Evolutionary conservation across 2,888 invertebrate species (phyloP).

Genomic region (Celastrina argiolus): DNA sequence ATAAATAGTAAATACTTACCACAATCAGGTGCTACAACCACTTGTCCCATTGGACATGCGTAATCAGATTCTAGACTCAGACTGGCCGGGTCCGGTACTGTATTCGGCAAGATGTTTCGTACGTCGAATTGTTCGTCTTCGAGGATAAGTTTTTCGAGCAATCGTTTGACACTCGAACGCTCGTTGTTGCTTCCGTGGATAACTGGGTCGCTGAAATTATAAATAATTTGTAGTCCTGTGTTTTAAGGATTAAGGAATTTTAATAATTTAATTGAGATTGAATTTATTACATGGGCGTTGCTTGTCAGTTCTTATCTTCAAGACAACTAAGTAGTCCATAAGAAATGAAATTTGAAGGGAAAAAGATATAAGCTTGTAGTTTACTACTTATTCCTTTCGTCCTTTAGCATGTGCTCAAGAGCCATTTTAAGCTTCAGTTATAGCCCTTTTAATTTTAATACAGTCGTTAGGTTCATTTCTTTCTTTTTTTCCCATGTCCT

Average conservation of each 20-base stretch:
- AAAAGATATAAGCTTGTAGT: too few species aligned
- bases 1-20: slow-evolving; percentile 76
- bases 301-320: neutral
- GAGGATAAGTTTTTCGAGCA: slow-evolving; percentile 92
- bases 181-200: slow-evolving; percentile 91
- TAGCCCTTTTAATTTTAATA: neutral
- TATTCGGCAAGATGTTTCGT: slow-evolving; percentile 94
- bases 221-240: too few species aligned
- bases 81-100: slow-evolving; percentile 94
- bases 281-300: neutral
- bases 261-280: neutral
- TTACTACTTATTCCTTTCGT: neutral
- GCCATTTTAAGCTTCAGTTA: neutral
- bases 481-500: too few species aligned
- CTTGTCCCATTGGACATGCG: slow-evolving; percentile 95
- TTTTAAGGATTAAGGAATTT: neutral
- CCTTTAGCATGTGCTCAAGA: too few species aligned
- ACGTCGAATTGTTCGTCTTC: slow-evolving; percentile 97
- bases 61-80: slow-evolving; percentile 92
- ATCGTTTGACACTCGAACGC: slow-evolving; percentile 87
- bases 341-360: neutral
- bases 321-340: neutral
- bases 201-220: slow-evolving; percentile 88
- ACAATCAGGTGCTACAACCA: slow-evolving; percentile 95
- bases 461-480: too few species aligned